Conservation (phyloP, 2,888 invertebrate species). For the Eristalis pertinax region DNA sequence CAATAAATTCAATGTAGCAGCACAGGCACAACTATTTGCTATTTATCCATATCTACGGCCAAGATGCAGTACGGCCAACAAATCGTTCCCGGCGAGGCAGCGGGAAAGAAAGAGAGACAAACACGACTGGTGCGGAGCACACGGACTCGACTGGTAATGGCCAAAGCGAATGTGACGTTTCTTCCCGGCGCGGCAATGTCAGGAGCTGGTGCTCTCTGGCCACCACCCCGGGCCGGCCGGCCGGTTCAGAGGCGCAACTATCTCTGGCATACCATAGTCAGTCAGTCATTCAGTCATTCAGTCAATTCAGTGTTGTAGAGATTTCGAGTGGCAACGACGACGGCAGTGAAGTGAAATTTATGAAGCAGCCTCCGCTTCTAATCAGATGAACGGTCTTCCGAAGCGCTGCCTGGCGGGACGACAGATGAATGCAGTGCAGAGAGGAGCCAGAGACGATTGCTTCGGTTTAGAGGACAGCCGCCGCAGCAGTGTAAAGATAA, state of each 20-base stretch:
- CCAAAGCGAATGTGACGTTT: slow-evolving; percentile 68
- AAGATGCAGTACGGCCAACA: slow-evolving; percentile 64
- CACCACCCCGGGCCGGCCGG: slow-evolving; percentile 13
- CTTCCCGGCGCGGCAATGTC: slow-evolving; percentile 48
- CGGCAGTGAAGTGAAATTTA: slow-evolving; percentile 65
- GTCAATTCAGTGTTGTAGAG: slow-evolving; percentile 39
- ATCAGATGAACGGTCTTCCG: slow-evolving; percentile 70
- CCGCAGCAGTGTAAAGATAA: slow-evolving; percentile 56
- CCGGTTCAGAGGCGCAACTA: neutral
- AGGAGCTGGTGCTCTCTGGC: slow-evolving; percentile 46
- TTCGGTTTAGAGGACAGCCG: slow-evolving; percentile 51
- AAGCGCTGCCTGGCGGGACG: slow-evolving; percentile 34
- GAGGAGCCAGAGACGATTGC: slow-evolving; percentile 22
- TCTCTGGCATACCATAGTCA: slow-evolving; percentile 14
- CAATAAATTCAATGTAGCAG: slow-evolving; percentile 66
- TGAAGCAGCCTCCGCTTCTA: slow-evolving; percentile 72
- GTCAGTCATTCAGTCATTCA: slow-evolving; percentile 62
- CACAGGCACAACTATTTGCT: neutral
- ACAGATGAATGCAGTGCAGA: slow-evolving; percentile 63
- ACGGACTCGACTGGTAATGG: slow-evolving; percentile 43
- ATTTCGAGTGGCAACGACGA: slow-evolving; percentile 44
- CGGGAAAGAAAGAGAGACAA: slow-evolving; percentile 24
- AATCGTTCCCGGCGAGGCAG: slow-evolving; percentile 59
- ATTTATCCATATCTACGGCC: slow-evolving; percentile 22
- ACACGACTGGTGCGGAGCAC: neutral